A percentile compares a stretch with the other conserved stretches of the same genome.
Evolutionary conservation across 2,113 vertebrate species (phyloP).

Genomic region (Xiphophorus maculatus): DNA sequence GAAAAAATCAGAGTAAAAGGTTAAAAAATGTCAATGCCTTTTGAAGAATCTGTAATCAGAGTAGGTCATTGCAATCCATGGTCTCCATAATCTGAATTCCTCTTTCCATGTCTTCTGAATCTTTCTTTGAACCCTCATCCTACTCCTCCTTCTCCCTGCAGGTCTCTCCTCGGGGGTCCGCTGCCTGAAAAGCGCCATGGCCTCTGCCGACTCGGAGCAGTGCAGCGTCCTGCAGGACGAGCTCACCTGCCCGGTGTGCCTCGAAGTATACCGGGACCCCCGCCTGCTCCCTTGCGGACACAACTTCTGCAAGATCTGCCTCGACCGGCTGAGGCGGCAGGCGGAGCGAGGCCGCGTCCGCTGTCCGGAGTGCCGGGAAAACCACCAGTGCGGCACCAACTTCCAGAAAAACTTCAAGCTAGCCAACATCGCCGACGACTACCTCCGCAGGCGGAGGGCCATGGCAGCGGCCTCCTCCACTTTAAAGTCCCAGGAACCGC

Average conservation of each 20-base stretch:
- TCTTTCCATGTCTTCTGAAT: no score
- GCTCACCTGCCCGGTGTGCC: conserved; percentile 80
- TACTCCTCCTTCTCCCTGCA: neutral
- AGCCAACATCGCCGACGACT: conserved; percentile 76
- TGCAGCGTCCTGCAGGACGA: conserved; percentile 75
- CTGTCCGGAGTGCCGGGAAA: conserved; percentile 80
- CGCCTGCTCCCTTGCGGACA: conserved; percentile 78
- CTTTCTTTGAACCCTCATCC: no score
- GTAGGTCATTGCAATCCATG: no score
- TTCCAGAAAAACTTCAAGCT: conserved; percentile 82
- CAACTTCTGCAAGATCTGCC: conserved; percentile 80
- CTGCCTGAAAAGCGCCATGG: conserved; percentile 41
- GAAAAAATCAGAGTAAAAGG: no score
- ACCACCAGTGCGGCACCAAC: conserved; percentile 35
- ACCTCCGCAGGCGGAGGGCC: conserved; percentile 38
- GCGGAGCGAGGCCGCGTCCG: conserved; percentile 60
- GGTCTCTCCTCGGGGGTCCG: neutral
- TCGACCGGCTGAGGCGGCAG: conserved; percentile 64
- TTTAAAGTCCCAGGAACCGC: conserved; percentile 26
- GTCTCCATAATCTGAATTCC: no score
- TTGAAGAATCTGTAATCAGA: no score
- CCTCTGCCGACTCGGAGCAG: conserved; percentile 46
- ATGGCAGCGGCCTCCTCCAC: neutral
- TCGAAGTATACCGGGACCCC: conserved; percentile 78
- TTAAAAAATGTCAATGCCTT: no score